A percentile compares a stretch with the other conserved stretches of the same genome.
Conservation (phyloP, 2,888 invertebrate species). For the Synergus gifuensis region DNA sequence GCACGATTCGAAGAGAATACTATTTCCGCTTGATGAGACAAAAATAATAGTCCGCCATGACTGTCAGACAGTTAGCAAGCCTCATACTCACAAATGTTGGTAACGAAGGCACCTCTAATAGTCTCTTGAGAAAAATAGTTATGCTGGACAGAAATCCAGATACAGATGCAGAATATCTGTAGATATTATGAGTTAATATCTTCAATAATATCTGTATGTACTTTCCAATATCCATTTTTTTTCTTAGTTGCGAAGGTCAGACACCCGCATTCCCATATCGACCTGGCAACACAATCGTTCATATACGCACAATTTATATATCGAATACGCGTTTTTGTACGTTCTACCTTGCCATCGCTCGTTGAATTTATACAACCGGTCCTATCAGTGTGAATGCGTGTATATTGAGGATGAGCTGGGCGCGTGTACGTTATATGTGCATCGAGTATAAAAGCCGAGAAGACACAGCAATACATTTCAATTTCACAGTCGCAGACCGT, state of each 20-base stretch:
- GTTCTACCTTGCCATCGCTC: not conserved
- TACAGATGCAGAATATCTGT: not conserved
- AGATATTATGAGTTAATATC: too few relatives aligned
- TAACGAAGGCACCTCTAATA: not conserved
- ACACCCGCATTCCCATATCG: not conserved
- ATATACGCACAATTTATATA: slow-evolving; percentile 1
- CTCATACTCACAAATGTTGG: not conserved
- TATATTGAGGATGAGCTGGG: not conserved
- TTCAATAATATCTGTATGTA: too few relatives aligned
- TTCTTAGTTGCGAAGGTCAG: not conserved
- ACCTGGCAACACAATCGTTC: slow-evolving; percentile 7
- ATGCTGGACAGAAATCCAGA: not conserved
- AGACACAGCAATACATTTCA: slow-evolving; percentile 57
- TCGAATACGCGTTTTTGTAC: slow-evolving; percentile 1
- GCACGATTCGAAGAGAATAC: not conserved
- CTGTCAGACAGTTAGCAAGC: not conserved
- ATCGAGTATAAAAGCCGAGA: slow-evolving; percentile 39
- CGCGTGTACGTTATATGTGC: not conserved
- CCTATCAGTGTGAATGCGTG: not conserved
- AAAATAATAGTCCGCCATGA: not conserved
- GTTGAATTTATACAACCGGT: slow-evolving; percentile 11
- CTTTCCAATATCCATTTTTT: slow-evolving; percentile 2
- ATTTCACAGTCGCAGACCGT: slow-evolving; percentile 49
- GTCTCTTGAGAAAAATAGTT: not conserved
- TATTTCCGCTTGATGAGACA: slow-evolving; percentile 4